These are phyloP conservation scores for Cryptocheilus praepositus DNA, from an alignment of 2,888 invertebrate species.

Conservation along the genomic window DNA sequence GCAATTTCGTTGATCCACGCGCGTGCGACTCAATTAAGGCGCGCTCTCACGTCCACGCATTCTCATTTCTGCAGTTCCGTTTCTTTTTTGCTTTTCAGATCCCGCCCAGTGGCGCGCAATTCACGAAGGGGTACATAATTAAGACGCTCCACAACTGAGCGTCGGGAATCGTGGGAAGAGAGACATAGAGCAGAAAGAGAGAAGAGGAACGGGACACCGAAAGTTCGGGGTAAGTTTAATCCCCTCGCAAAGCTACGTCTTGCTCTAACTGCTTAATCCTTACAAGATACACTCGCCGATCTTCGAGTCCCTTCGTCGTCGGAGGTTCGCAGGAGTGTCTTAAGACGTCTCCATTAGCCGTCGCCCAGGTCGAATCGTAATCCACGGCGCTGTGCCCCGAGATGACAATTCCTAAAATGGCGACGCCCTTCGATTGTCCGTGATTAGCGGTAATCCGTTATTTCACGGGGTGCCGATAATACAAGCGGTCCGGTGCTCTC, in stretches of 20 bases:
- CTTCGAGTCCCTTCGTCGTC: constrained; percentile 13
- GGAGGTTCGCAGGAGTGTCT: too few relatives aligned
- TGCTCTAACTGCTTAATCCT: constrained; percentile 44
- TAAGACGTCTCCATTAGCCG: too few relatives aligned
- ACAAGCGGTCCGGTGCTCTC: too few relatives aligned
- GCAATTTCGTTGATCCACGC: background rate
- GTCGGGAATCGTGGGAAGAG: constrained; percentile 1
- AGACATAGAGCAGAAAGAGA: constrained; percentile 18
- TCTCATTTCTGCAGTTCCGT: background rate
- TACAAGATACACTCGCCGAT: constrained; percentile 46
- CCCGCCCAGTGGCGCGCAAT: background rate
- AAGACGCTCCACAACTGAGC: constrained; percentile 1
- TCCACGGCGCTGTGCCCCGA: too few relatives aligned
- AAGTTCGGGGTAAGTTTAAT: constrained; percentile 41
- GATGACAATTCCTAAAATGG: too few relatives aligned
- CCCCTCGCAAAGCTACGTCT: constrained; percentile 34
- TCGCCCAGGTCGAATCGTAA: too few relatives aligned
- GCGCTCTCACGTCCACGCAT: background rate
- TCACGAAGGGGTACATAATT: background rate
- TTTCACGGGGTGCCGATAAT: too few relatives aligned
- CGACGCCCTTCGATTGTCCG: too few relatives aligned
- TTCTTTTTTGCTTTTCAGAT: constrained; percentile 34
- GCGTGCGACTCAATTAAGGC: background rate
- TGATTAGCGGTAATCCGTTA: too few relatives aligned
- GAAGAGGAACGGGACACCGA: background rate